Evolutionary conservation across 2,888 invertebrate species (phyloP).

Genomic region (Pristionchus maxplancki): DNA sequence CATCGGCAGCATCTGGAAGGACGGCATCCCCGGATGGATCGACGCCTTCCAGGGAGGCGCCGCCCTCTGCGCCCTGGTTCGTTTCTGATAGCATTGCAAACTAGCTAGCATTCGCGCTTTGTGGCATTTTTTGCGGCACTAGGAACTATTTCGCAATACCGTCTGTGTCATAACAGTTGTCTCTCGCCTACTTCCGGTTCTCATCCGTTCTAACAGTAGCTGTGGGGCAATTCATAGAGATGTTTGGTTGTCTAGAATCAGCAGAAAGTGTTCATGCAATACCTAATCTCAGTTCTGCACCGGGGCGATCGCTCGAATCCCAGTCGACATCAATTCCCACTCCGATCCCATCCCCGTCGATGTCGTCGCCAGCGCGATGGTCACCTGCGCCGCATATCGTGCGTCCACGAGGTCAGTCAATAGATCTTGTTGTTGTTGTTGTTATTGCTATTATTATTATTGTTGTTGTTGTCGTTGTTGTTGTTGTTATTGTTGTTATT

Average conservation of each 20-base stretch:
- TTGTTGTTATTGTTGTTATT: neutral
- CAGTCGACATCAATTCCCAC: neutral
- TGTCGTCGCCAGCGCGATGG: neutral
- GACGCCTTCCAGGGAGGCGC: conserved; percentile 96
- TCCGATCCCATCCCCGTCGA: neutral
- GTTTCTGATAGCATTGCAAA: too few relatives aligned
- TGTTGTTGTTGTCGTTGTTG: too few relatives aligned
- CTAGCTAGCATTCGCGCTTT: too few relatives aligned
- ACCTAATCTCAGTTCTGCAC: neutral
- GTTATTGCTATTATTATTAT: too few relatives aligned
- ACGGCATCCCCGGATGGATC: conserved; percentile 88
- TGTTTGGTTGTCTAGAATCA: neutral
- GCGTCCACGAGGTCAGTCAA: conserved; percentile 59
- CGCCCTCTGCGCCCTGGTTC: neutral
- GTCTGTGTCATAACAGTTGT: too few relatives aligned
- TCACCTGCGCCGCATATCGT: conserved; percentile 55
- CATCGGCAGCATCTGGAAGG: conserved; percentile 86
- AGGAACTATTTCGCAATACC: too few relatives aligned
- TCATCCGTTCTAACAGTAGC: too few relatives aligned
- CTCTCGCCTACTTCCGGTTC: too few relatives aligned
- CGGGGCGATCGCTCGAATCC: neutral
- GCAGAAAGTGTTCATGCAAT: neutral
- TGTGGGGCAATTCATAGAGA: too few relatives aligned
- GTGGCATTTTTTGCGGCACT: too few relatives aligned
- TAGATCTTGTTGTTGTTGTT: neutral